Conservation (phyloP, 1,140 invertebrate species). For the Cherax quadricarinatus region DNA sequence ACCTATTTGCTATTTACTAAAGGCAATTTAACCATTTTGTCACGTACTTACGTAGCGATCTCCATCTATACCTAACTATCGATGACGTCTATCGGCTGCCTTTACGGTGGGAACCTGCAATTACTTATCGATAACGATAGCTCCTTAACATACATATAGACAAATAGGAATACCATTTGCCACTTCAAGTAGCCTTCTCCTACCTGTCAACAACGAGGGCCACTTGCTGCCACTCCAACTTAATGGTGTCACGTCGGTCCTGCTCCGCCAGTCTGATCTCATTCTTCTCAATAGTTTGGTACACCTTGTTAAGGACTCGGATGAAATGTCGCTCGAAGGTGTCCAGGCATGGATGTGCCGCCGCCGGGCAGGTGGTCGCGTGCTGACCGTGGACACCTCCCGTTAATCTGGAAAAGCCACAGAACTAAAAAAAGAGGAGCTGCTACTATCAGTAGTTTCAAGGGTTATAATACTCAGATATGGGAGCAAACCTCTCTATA, state of each 20-base stretch:
- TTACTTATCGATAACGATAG: no score
- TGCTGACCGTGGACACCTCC: not conserved
- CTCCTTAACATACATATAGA: no score
- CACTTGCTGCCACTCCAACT: constrained; percentile 81
- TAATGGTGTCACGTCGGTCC: constrained; percentile 79
- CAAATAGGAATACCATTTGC: no score
- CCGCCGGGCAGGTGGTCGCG: not conserved
- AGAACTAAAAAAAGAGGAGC: not conserved
- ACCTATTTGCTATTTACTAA: no score
- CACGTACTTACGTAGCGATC: no score
- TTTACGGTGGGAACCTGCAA: no score
- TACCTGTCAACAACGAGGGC: constrained; percentile 80
- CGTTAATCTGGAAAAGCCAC: not conserved
- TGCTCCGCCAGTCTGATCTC: constrained; percentile 80
- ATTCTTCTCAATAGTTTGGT: constrained; percentile 80
- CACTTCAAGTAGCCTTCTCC: not conserved
- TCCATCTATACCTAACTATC: no score
- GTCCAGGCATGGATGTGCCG: constrained; percentile 20
- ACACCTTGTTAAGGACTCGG: constrained; percentile 78
- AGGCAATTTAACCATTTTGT: no score
- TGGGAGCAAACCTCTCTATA: no score
- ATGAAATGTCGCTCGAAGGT: constrained; percentile 76
- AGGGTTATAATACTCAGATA: no score
- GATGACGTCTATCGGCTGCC: no score
- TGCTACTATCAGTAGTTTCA: no score